Conservation (phyloP, 2,888 invertebrate genomes). For the Gasteruption jaculator region DNA sequence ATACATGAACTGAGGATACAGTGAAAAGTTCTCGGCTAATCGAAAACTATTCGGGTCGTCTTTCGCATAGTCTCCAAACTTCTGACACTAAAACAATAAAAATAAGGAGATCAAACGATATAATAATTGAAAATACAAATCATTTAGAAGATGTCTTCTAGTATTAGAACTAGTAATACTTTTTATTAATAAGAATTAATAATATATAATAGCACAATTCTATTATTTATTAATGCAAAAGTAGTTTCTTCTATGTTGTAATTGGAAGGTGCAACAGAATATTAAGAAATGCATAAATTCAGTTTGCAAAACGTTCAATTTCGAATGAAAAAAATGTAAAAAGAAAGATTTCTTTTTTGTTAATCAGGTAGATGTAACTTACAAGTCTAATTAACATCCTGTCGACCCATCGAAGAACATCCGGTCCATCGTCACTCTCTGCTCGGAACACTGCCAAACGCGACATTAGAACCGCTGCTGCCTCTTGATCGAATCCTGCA, state of each 20-base stretch:
- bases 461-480: slow-evolving; percentile 95
- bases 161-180: no score
- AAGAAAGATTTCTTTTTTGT: slow-evolving; percentile 13
- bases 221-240: no score
- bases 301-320: background rate
- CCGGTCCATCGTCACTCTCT: slow-evolving; percentile 92
- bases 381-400: slow-evolving; percentile 95
- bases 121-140: background rate
- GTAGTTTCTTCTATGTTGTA: no score
- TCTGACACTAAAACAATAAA: slow-evolving; percentile 77
- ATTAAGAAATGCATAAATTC: no score
- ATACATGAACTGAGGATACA: slow-evolving; percentile 99
- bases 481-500: slow-evolving; percentile 97
- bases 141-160: no score
- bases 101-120: no score
- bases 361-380: slow-evolving; percentile 32
- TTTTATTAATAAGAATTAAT: no score
- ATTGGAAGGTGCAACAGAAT: no score
- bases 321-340: background rate
- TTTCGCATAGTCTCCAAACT: slow-evolving; percentile 97
- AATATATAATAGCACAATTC: no score
- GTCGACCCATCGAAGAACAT: slow-evolving; percentile 98
- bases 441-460: slow-evolving; percentile 94
- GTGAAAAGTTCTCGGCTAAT: slow-evolving; percentile 91
- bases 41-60: slow-evolving; percentile 97